Percentiles rank a stretch among this genome's conserved stretches.
phyloP scores from a whole-genome alignment of 2,888 invertebrate species.

The Hirtodrosophila histrioides region DNA sequence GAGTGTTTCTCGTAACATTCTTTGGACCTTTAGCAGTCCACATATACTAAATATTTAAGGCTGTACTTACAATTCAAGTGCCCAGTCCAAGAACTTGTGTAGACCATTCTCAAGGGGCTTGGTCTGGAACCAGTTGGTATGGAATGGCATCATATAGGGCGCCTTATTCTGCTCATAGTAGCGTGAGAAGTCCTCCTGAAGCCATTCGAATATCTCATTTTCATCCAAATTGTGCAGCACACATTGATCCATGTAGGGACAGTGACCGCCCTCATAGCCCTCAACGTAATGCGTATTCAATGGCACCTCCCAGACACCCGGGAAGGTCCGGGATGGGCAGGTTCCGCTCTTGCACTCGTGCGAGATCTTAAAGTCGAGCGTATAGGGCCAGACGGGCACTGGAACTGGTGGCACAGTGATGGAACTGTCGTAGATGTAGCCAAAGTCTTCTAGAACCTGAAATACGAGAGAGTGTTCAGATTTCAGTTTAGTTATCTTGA shows the following conservation, averaged over 20 bases:
- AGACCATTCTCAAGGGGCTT: constrained; percentile 92
- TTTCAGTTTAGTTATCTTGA: no score
- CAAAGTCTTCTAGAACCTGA: constrained; percentile 95
- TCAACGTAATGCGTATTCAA: constrained; percentile 95
- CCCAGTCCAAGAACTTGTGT: constrained; percentile 94
- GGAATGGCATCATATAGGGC: constrained; percentile 97
- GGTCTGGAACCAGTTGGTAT: constrained; percentile 98
- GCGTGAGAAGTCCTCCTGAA: constrained; percentile 94
- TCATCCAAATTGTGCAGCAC: constrained; percentile 94
- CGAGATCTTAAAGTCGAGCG: constrained; percentile 95
- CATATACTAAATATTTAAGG: neutral
- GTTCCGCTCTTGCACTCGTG: constrained; percentile 96
- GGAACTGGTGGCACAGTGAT: constrained; percentile 92
- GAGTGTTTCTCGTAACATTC: no score
- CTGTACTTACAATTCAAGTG: constrained; percentile 88
- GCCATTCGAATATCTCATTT: constrained; percentile 92
- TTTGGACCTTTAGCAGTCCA: no score
- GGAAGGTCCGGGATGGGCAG: constrained; percentile 95
- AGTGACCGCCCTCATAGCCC: constrained; percentile 95
- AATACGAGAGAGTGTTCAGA: no score
- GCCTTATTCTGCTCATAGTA: constrained; percentile 94
- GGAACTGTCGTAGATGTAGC: constrained; percentile 96
- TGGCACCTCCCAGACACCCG: constrained; percentile 97
- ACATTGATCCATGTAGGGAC: constrained; percentile 96
- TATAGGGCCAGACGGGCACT: constrained; percentile 96